A percentile compares a stretch with the other conserved stretches of the same genome.
phyloP scores from a whole-genome alignment of 2,113 vertebrate species.

The Anolis carolinensis region DNA sequence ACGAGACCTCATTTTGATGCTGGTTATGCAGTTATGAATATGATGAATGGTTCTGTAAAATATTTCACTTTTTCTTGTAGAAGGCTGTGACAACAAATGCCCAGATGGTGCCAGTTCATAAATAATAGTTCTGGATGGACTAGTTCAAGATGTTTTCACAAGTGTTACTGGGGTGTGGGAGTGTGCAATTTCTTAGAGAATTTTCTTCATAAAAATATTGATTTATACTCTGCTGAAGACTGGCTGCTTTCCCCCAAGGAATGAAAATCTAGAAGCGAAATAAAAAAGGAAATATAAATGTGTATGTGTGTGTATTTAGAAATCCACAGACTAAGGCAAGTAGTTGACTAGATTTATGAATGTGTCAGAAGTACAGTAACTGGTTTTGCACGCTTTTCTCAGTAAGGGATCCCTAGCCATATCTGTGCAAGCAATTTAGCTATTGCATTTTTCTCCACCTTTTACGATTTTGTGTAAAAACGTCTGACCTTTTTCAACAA shows the following conservation, averaged over 20 bases:
- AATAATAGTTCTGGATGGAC: not conserved
- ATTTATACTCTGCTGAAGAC: not conserved
- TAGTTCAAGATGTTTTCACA: slow-evolving; percentile 13
- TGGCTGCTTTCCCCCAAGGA: not conserved
- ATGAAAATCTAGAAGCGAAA: slow-evolving; percentile 8
- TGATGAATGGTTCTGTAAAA: not conserved
- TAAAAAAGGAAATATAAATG: not conserved
- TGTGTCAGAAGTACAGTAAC: not conserved
- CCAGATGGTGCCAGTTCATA: not conserved
- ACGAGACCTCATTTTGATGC: not conserved
- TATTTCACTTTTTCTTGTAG: not conserved
- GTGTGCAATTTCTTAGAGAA: not conserved
- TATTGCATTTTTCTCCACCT: not conserved
- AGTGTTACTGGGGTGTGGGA: not conserved
- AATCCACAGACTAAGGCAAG: not conserved
- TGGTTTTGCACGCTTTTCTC: not conserved
- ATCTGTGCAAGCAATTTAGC: not conserved
- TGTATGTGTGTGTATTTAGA: not conserved
- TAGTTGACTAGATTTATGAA: not conserved
- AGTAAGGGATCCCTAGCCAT: not conserved
- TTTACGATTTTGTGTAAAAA: not conserved
- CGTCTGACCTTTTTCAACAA: slow-evolving; percentile 38
- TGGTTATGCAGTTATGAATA: not conserved
- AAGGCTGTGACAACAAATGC: not conserved
- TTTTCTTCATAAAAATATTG: slow-evolving; percentile 27